Evolutionary conservation across 2,888 invertebrate genomes (phyloP).

Genomic region (Anthoptus insignis): DNA sequence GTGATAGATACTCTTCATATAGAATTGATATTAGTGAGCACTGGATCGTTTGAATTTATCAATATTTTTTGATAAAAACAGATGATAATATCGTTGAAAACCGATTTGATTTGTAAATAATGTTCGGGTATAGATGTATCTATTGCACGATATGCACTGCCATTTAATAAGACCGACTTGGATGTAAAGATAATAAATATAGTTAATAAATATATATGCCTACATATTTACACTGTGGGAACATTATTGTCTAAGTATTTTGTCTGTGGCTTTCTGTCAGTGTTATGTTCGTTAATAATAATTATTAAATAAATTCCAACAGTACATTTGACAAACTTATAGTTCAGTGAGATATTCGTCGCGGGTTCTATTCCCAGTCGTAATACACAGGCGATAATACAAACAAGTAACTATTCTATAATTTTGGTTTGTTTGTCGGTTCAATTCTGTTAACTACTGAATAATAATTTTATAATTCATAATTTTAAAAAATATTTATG

Average conservation of each 20-base stretch:
- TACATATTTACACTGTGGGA: constrained; percentile 1
- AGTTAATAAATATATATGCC: neutral
- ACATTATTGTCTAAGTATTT: neutral
- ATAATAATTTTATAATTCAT: too few relatives aligned
- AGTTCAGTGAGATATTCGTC: too few relatives aligned
- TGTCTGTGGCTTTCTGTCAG: too few relatives aligned
- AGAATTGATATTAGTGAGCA: constrained; percentile 6
- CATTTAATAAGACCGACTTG: constrained; percentile 56
- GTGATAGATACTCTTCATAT: constrained; percentile 13
- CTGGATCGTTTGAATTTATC: neutral
- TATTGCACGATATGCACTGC: constrained; percentile 61
- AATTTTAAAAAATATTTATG: too few relatives aligned
- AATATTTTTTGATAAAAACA: neutral
- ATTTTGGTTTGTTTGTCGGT: too few relatives aligned
- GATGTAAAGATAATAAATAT: constrained; percentile 24
- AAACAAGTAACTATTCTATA: too few relatives aligned
- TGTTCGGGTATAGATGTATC: constrained; percentile 21
- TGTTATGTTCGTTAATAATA: too few relatives aligned
- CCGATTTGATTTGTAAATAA: constrained; percentile 19
- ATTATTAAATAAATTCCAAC: too few relatives aligned
- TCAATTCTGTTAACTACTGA: too few relatives aligned
- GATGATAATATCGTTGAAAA: neutral
- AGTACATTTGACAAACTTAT: too few relatives aligned
- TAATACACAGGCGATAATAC: too few relatives aligned
- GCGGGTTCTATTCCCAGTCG: too few relatives aligned